A percentile compares a stretch with the other conserved stretches of the same genome.
Evolutionary conservation across 2,797 vertebrate genomes (phyloP).

Genomic region (Melopsittacus undulatus): DNA sequence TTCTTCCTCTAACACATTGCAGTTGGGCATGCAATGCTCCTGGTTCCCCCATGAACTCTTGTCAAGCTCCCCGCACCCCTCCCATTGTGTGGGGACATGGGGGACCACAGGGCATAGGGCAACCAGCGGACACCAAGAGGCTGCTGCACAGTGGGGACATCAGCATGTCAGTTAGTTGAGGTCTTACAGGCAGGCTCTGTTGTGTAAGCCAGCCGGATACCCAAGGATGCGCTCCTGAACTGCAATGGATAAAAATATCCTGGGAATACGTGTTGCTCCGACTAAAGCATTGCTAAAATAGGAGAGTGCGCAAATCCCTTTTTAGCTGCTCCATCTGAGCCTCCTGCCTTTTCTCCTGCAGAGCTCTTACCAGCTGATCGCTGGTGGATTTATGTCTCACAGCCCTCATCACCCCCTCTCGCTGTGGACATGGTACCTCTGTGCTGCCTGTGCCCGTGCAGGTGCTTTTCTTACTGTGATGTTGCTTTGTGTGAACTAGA

Average conservation of each 20-base stretch:
- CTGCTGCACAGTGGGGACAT: background rate
- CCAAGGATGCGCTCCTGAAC: background rate
- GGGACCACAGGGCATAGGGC: rapidly evolving
- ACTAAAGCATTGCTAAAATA: slow-evolving; percentile 28
- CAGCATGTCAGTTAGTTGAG: rapidly evolving
- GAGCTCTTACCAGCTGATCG: background rate
- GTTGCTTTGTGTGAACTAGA: background rate
- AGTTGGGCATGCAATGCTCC: rapidly evolving
- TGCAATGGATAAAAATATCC: slow-evolving; percentile 40
- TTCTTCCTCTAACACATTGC: background rate
- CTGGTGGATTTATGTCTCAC: background rate
- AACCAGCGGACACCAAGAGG: background rate
- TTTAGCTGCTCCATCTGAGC: background rate
- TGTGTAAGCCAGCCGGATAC: background rate
- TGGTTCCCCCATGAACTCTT: background rate
- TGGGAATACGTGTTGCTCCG: background rate
- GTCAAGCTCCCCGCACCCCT: background rate
- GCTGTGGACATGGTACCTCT: rapidly evolving
- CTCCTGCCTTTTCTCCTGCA: background rate
- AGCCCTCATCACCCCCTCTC: background rate
- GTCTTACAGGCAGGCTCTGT: background rate
- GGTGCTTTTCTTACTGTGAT: background rate
- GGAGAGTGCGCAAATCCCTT: background rate
- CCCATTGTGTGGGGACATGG: rapidly evolving
- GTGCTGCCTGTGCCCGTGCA: rapidly evolving